Evolutionary conservation across 2,888 invertebrate species (phyloP).

Genomic region (Nephrotoma appendiculata): DNA sequence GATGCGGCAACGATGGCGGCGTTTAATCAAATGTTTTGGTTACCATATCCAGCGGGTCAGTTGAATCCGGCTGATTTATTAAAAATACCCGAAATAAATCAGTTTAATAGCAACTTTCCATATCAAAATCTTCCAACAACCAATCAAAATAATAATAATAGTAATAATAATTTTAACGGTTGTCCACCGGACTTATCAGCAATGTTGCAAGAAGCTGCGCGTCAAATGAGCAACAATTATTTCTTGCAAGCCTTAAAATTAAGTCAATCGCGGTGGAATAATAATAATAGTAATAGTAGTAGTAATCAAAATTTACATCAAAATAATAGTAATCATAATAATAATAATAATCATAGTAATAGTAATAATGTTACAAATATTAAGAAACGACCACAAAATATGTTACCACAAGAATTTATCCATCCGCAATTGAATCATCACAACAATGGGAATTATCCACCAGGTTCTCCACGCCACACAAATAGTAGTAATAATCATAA

Average conservation of each 20-base stretch:
- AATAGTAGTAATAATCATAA: neutral
- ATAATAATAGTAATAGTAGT: neutral
- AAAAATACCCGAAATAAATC: constrained; percentile 1
- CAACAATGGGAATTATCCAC: neutral
- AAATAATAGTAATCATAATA: neutral
- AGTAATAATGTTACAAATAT: neutral
- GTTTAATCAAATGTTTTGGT: constrained; percentile 59
- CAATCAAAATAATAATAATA: constrained; percentile 2
- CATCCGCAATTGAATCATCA: constrained; percentile 1
- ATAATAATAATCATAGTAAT: neutral
- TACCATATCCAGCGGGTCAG: constrained; percentile 42
- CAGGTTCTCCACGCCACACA: neutral
- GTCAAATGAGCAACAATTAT: constrained; percentile 29
- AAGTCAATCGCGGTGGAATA: neutral
- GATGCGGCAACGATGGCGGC: constrained; percentile 55
- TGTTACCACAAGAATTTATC: neutral
- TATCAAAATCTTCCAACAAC: constrained; percentile 19
- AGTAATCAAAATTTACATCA: neutral
- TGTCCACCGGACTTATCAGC: constrained; percentile 21
- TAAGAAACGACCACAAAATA: neutral
- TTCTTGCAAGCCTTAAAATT: constrained; percentile 30
- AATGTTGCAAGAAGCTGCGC: constrained; percentile 56
- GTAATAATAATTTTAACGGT: neutral
- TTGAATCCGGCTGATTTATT: constrained; percentile 21
- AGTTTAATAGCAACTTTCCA: constrained; percentile 15